These are phyloP conservation scores for Monochamus saltuarius DNA, from an alignment of 1,140 invertebrate genomes.

Conservation along the genomic window DNA sequence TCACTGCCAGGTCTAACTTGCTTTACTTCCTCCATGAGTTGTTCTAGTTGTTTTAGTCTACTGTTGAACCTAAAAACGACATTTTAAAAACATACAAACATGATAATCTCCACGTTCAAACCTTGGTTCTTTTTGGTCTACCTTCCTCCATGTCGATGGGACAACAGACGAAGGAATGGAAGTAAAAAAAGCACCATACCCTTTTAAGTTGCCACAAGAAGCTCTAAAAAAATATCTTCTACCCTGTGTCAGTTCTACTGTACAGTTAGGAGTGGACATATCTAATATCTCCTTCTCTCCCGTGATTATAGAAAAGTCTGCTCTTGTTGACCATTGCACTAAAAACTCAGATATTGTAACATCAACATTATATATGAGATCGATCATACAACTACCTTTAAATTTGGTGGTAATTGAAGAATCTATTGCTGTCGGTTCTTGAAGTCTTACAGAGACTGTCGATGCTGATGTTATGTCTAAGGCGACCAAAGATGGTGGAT, in stretches of 20 bases:
- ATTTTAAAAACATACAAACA: background rate
- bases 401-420: slow-evolving; percentile 85
- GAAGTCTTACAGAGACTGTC: slow-evolving; percentile 72
- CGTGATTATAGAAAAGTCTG: slow-evolving; percentile 76
- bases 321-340: slow-evolving; percentile 85
- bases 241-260: slow-evolving; percentile 75
- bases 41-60: slow-evolving; percentile 70
- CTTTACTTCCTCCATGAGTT: slow-evolving; percentile 71
- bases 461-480: slow-evolving; percentile 82
- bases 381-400: slow-evolving; percentile 66
- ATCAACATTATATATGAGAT: slow-evolving; percentile 10
- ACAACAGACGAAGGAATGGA: slow-evolving; percentile 79
- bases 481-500: slow-evolving; percentile 71
- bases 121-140: slow-evolving; percentile 63
- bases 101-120: slow-evolving; percentile 17
- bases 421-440: slow-evolving; percentile 66
- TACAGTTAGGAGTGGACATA: slow-evolving; percentile 61
- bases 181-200: slow-evolving; percentile 75
- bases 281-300: slow-evolving; percentile 77
- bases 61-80: slow-evolving; percentile 58
- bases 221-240: slow-evolving; percentile 85
- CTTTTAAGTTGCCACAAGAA: slow-evolving; percentile 85
- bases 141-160: slow-evolving; percentile 88
- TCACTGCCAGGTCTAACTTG: slow-evolving; percentile 64
- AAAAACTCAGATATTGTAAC: slow-evolving; percentile 40